Percentiles rank a stretch among this genome's conserved stretches.
These are phyloP conservation scores for Pogonus chalceus DNA, from an alignment of 1,140 invertebrate species.

Conservation along the genomic window DNA sequence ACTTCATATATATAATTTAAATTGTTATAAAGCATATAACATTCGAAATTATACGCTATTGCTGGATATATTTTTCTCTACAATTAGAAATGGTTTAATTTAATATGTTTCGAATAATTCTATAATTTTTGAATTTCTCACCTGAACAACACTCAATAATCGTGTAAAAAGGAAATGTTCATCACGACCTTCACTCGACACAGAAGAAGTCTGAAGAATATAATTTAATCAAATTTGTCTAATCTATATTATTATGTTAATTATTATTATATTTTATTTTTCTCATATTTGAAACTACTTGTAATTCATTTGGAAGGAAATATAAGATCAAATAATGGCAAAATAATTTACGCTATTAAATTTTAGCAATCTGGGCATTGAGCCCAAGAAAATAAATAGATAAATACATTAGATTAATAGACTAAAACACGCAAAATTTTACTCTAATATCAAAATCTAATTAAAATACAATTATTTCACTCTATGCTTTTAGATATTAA, in stretches of 20 bases:
- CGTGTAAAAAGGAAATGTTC: not conserved
- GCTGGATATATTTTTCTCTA: slow-evolving; percentile 15
- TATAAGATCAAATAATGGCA: no score
- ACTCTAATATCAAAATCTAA: no score
- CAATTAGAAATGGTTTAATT: not conserved
- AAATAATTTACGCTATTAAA: no score
- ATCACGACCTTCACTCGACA: not conserved
- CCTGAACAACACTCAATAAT: not conserved
- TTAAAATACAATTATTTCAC: no score
- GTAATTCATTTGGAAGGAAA: no score
- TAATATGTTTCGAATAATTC: not conserved
- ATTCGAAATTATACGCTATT: slow-evolving; percentile 14
- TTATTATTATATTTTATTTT: not conserved
- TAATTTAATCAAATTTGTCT: not conserved
- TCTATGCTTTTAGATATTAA: no score
- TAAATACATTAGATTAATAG: no score
- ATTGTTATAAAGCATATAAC: slow-evolving; percentile 7
- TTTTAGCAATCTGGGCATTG: no score
- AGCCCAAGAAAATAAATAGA: no score
- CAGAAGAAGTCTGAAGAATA: not conserved
- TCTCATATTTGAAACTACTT: no score
- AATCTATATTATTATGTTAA: not conserved
- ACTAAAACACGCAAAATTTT: no score
- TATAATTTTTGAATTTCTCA: not conserved
- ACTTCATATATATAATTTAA: slow-evolving; percentile 28